phyloP scores from a whole-genome alignment of 1,140 invertebrate genomes.

The Conus ventricosus region DNA sequence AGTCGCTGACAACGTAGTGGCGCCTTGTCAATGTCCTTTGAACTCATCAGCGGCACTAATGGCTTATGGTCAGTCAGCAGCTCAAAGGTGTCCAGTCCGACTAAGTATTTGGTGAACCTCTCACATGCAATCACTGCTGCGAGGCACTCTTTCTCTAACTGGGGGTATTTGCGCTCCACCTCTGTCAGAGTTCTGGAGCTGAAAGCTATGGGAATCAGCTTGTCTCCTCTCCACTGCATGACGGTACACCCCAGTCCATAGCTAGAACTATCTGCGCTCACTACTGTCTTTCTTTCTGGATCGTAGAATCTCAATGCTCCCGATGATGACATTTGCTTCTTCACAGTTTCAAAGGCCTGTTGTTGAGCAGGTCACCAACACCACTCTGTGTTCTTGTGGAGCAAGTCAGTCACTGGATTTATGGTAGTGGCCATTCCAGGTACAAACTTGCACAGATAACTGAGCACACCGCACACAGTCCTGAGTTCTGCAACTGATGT shows the following conservation, averaged over 20 bases:
- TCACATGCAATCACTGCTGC: constrained; percentile 34
- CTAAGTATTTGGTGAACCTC: too few relatives aligned
- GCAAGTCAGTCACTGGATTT: constrained; percentile 41
- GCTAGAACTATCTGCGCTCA: constrained; percentile 50
- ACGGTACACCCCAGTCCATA: constrained; percentile 50
- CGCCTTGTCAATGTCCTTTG: too few relatives aligned
- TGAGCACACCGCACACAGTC: constrained; percentile 31
- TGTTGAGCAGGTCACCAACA: constrained; percentile 37
- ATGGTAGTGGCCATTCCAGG: constrained; percentile 36
- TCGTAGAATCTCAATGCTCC: constrained; percentile 45
- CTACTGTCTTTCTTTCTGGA: constrained; percentile 32
- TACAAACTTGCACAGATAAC: constrained; percentile 41
- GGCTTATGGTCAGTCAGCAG: too few relatives aligned
- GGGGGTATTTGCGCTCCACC: constrained; percentile 57
- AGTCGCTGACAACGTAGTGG: too few relatives aligned
- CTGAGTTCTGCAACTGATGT: constrained; percentile 38
- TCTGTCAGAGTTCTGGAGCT: constrained; percentile 49
- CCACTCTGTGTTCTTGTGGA: constrained; percentile 38
- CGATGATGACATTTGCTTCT: constrained; percentile 25
- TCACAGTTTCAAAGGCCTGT: constrained; percentile 38
- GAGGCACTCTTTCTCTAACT: too few relatives aligned
- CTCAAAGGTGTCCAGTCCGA: too few relatives aligned
- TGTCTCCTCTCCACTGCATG: constrained; percentile 34
- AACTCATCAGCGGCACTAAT: too few relatives aligned
- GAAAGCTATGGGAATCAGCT: constrained; percentile 49